Conservation (phyloP, 2,797 vertebrate species). For the Ctenopoma kingsleyae region DNA sequence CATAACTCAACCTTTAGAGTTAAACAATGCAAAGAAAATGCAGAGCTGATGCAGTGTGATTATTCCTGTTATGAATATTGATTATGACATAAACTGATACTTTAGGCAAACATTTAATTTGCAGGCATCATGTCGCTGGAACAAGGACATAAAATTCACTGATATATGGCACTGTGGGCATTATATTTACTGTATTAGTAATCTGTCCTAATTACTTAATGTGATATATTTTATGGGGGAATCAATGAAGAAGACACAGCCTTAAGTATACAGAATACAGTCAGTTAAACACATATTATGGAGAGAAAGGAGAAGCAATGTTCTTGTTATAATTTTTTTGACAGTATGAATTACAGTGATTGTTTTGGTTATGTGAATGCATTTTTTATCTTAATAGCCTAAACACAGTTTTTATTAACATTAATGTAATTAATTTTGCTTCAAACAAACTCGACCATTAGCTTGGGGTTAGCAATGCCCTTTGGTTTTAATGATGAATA, state of each 20-base stretch:
- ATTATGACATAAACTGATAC: constrained; percentile 54
- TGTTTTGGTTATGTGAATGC: not conserved
- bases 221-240: constrained; percentile 41
- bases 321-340: not conserved
- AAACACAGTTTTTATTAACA: constrained; percentile 5
- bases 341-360: not conserved
- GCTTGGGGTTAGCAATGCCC: constrained; percentile 7
- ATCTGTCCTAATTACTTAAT: constrained; percentile 58
- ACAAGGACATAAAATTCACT: constrained; percentile 39
- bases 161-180: constrained; percentile 13
- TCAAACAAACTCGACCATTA: constrained; percentile 36
- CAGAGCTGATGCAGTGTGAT: constrained; percentile 22
- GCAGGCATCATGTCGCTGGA: constrained; percentile 13
- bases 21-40: constrained; percentile 47
- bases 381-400: not conserved
- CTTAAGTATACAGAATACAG: constrained; percentile 8
- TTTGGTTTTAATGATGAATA: constrained; percentile 40
- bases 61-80: constrained; percentile 63
- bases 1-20: constrained; percentile 51
- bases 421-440: constrained; percentile 19
- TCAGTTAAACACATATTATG: constrained; percentile 10
- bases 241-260: constrained; percentile 40
- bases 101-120: constrained; percentile 48
- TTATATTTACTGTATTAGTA: constrained; percentile 38
- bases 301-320: constrained; percentile 6